Base-by-base conservation (phyloP, 2,113 vertebrate genomes). In the Macroglossus sobrinus region DNA sequence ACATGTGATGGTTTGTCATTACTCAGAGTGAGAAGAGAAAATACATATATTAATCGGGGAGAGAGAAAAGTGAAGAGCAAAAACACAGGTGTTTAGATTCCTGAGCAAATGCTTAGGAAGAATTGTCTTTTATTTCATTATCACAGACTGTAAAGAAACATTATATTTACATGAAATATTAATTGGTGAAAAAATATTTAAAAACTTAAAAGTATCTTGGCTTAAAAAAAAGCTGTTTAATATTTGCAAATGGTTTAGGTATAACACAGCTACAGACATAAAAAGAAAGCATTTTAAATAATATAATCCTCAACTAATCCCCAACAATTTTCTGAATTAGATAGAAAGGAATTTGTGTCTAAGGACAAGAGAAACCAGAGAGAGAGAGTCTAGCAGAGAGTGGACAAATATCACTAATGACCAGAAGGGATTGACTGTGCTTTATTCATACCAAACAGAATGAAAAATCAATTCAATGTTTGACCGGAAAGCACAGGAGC, bases 391-490 rank as follows among this genome's bases (percentile, higher is more conserved):
- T 91, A 86, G 14, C 76, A 91, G 74, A 84, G 38, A 75, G 59
- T 59, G 75, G 86, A 64, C 85, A 96, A 80, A 94, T 93, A 95
- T 80, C 88, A 72, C 81, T 95, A 95, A 95, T 68, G 40, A 92
- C 85, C 68, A 96, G 79, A 72, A 94, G 40, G 69, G 35, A 93
- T 64, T 75, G 78, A 66, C 63, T 78, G 14, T 40, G 47, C 24
- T 96, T 97, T 89, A 93, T 96, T 95, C 86, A 94, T 93, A 96
- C 72, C 57, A 85, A 94, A n/a, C 43, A 91, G 78, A 97, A 96
- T 93, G 85, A 95, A 91, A 97, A 97, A 95, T 95, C 94, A 97
- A 96, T 97, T 97, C 94, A 86, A 24, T 28, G 7, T 96, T 97
- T 95, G 81, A 96, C 89, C 59, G 93, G 93, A 91, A 96, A 96